Percentiles rank a stretch among this genome's conserved stretches.
phyloP scores from a whole-genome alignment of 2,888 invertebrate genomes.

The Nemoura dubitans region DNA sequence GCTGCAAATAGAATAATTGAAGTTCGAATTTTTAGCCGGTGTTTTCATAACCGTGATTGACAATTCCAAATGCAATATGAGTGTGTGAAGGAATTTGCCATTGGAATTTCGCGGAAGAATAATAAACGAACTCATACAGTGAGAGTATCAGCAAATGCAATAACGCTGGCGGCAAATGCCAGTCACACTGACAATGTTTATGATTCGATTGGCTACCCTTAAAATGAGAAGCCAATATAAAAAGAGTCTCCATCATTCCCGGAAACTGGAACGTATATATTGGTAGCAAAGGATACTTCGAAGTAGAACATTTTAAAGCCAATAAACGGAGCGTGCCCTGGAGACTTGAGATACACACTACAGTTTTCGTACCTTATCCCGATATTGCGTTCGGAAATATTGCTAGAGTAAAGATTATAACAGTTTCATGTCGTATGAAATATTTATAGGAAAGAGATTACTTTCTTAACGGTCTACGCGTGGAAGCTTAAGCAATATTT shows the following conservation, averaged over 20 bases:
- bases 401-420: background rate
- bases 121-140: background rate
- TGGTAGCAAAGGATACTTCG: background rate
- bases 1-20: no score
- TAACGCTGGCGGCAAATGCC: background rate
- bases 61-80: no score
- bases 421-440: background rate
- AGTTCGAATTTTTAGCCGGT: no score
- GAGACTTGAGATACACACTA: background rate
- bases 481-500: background rate
- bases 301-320: background rate
- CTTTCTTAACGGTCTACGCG: background rate
- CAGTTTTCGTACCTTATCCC: background rate
- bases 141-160: background rate
- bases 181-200: background rate
- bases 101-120: background rate
- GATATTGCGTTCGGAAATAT: background rate
- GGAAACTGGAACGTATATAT: background rate
- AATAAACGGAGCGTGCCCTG: background rate
- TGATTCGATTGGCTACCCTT: background rate
- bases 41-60: no score
- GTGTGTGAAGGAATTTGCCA: no score
- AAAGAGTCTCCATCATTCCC: background rate
- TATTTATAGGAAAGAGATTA: conserved; percentile 5
- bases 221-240: background rate